Conservation (phyloP, 2,113 vertebrate species). For the Gnathonemus echidnorhynchus region DNA sequence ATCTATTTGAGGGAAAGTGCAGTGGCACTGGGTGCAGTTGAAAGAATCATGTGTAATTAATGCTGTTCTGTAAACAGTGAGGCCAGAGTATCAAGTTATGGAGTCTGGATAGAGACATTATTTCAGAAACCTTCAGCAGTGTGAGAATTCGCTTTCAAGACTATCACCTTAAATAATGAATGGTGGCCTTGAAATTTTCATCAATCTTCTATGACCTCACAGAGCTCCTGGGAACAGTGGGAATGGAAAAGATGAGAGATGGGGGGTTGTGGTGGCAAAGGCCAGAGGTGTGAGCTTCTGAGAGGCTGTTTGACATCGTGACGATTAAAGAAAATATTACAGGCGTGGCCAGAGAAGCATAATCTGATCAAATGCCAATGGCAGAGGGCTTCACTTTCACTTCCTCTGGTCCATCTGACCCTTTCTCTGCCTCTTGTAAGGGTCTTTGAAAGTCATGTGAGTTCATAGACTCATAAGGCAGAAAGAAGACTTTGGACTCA, state of each 20-base stretch:
- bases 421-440: not conserved
- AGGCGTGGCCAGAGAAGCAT: not conserved
- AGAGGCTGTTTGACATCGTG: not conserved
- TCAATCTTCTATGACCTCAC: not conserved
- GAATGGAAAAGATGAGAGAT: not conserved
- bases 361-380: not conserved
- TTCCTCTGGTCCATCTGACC: not conserved
- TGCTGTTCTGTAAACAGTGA: not conserved
- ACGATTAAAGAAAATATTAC: not conserved
- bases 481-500: not conserved
- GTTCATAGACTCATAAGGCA: not conserved
- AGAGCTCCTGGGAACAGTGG: not conserved
- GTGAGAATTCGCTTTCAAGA: not conserved
- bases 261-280: not conserved
- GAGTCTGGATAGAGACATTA: not conserved
- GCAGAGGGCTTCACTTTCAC: not conserved
- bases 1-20: not conserved
- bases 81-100: not conserved
- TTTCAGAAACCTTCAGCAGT: not conserved
- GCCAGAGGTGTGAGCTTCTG: not conserved
- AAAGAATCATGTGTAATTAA: not conserved
- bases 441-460: not conserved
- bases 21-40: not conserved
- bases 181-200: conserved; percentile 5
- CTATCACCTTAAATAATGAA: conserved; percentile 10